These are phyloP conservation scores for Nannoperca obscura DNA, from an alignment of 2,797 vertebrate species.

Conservation along the genomic window DNA sequence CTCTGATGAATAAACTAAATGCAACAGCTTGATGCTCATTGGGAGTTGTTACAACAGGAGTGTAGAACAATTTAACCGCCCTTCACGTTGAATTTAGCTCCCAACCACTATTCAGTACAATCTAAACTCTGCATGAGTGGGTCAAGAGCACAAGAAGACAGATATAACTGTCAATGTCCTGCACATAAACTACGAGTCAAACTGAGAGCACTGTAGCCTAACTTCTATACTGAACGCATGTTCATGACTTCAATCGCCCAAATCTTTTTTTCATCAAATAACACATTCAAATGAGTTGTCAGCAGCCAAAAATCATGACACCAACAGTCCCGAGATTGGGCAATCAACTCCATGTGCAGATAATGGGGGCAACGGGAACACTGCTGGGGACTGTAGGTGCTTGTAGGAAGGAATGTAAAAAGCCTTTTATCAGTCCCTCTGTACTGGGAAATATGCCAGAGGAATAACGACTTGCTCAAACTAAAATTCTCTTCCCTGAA, in stretches of 20 bases:
- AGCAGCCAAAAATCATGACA: slow-evolving; percentile 2
- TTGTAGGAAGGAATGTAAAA: slow-evolving; percentile 43
- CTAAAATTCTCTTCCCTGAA: slow-evolving; percentile 41
- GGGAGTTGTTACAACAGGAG: background rate
- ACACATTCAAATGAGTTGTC: background rate
- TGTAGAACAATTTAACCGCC: background rate
- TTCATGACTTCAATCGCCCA: background rate
- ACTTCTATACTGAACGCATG: background rate
- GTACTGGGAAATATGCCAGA: slow-evolving; percentile 26
- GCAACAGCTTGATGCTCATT: background rate
- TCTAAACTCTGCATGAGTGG: background rate
- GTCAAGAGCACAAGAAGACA: background rate
- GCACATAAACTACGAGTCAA: background rate
- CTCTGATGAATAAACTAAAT: background rate
- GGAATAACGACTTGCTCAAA: slow-evolving; percentile 39
- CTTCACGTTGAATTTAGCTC: background rate
- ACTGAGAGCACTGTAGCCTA: background rate
- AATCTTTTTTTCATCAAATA: background rate
- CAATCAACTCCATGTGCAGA: background rate
- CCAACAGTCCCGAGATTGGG: background rate
- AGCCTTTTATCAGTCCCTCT: slow-evolving; percentile 6
- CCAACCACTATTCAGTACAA: background rate
- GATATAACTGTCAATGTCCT: background rate
- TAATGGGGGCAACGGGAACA: background rate
- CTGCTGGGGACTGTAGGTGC: slow-evolving; percentile 5